These are phyloP conservation scores for Oscheius myriophilus DNA, from an alignment of 2,888 invertebrate genomes.

Conservation along the genomic window DNA sequence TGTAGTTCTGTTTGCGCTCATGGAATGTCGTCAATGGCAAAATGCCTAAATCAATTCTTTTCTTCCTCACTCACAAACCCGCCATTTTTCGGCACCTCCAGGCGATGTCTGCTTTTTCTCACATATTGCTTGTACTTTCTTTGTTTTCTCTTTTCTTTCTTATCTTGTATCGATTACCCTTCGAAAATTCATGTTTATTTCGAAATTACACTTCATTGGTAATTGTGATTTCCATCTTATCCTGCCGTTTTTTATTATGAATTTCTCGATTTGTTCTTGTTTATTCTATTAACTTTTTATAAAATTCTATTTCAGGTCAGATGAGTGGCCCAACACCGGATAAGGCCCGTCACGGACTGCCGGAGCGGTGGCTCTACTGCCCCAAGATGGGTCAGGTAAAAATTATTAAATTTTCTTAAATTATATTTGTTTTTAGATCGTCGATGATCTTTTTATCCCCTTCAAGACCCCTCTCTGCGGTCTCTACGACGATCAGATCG, in stretches of 20 bases:
- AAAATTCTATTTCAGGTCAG: neutral
- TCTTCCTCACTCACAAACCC: too few relatives aligned
- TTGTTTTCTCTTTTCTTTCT: neutral
- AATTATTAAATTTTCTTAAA: slow-evolving; percentile 36
- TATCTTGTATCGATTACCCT: neutral
- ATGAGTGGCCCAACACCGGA: slow-evolving; percentile 45
- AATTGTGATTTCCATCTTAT: neutral
- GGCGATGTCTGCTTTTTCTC: too few relatives aligned
- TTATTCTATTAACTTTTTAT: neutral
- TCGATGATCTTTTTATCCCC: slow-evolving; percentile 85
- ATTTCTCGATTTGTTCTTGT: neutral
- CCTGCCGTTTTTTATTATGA: neutral
- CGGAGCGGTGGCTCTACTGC: slow-evolving; percentile 74
- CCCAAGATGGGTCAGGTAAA: slow-evolving; percentile 73
- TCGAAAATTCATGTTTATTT: neutral
- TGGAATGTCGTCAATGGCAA: too few relatives aligned
- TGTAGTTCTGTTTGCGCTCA: too few relatives aligned
- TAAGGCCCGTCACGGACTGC: slow-evolving; percentile 63
- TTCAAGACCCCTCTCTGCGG: slow-evolving; percentile 91
- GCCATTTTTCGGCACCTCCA: too few relatives aligned
- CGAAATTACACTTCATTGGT: too few relatives aligned
- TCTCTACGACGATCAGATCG: slow-evolving; percentile 84
- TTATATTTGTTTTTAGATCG: slow-evolving; percentile 31
- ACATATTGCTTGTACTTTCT: too few relatives aligned
- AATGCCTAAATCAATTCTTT: too few relatives aligned